Conservation (phyloP, 2,888 invertebrate species). For the Andrena camellia region DNA sequence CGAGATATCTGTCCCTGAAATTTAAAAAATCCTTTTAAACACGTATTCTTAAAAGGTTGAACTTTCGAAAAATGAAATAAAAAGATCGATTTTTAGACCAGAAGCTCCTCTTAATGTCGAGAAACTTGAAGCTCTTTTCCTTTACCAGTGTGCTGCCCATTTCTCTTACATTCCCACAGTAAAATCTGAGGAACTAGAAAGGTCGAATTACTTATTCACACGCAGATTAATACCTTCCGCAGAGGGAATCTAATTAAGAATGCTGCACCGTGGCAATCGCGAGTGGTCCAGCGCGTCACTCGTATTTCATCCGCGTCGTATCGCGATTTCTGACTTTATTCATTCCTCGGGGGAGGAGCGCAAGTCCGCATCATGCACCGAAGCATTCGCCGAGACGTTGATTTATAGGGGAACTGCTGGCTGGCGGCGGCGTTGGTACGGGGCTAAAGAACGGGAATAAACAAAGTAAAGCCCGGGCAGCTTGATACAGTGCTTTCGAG, state of each 20-base stretch:
- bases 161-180: too few relatives aligned
- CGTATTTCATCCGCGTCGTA: constrained; percentile 8
- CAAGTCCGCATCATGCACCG: constrained; percentile 43
- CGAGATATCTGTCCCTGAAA: too few relatives aligned
- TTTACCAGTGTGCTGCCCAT: too few relatives aligned
- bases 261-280: background rate
- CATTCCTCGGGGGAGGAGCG: constrained; percentile 3
- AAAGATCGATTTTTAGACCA: too few relatives aligned
- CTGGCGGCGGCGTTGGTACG: background rate
- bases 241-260: background rate
- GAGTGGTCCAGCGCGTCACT: background rate
- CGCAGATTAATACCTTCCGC: background rate
- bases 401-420: constrained; percentile 56
- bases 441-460: constrained; percentile 56
- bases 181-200: too few relatives aligned
- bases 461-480: constrained; percentile 63
- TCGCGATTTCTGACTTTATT: constrained; percentile 33
- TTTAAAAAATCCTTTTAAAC: too few relatives aligned
- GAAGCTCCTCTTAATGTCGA: too few relatives aligned
- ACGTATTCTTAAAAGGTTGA: too few relatives aligned
- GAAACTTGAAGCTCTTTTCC: too few relatives aligned
- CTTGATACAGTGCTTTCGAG: constrained; percentile 68
- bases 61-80: too few relatives aligned
- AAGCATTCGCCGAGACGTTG: constrained; percentile 52
- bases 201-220: background rate